phyloP scores from a whole-genome alignment of 2,888 invertebrate species.

The Mimachlamys varia region DNA sequence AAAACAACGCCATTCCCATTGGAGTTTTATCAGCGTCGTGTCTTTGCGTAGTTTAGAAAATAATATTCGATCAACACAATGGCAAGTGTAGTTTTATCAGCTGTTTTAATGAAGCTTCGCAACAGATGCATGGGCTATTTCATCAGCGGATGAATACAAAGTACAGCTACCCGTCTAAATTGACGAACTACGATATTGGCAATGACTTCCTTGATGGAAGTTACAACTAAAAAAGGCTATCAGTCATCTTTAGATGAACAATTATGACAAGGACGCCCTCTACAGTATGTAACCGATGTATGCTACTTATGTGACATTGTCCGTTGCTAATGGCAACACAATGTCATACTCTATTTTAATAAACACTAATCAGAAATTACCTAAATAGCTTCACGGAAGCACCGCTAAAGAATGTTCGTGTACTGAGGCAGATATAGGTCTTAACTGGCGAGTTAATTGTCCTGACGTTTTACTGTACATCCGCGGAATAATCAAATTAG shows the following conservation, averaged over 20 bases:
- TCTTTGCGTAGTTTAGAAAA: background rate
- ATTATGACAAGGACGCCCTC: too few relatives aligned
- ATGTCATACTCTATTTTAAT: background rate
- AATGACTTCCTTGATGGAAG: too few relatives aligned
- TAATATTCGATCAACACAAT: background rate
- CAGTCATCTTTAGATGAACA: too few relatives aligned
- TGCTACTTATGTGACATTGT: background rate
- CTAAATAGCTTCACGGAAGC: background rate
- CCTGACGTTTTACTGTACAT: background rate
- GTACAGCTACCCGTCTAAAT: background rate
- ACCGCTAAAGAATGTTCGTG: background rate
- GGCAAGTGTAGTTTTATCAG: background rate
- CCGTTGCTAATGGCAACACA: background rate
- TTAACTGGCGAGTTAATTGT: background rate
- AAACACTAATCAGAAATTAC: background rate
- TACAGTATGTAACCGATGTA: background rate
- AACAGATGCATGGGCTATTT: background rate
- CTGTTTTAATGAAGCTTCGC: background rate
- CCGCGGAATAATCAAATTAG: slow-evolving; percentile 12
- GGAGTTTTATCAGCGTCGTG: too few relatives aligned
- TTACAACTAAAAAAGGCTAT: too few relatives aligned
- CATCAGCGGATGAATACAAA: background rate
- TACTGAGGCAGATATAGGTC: background rate
- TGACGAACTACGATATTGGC: background rate
- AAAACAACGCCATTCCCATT: too few relatives aligned